Evolutionary conservation across 2,797 vertebrate genomes (phyloP), one percentile per base, ranked within the genome.

Genomic region (Tamandua tetradactyla): DNA sequence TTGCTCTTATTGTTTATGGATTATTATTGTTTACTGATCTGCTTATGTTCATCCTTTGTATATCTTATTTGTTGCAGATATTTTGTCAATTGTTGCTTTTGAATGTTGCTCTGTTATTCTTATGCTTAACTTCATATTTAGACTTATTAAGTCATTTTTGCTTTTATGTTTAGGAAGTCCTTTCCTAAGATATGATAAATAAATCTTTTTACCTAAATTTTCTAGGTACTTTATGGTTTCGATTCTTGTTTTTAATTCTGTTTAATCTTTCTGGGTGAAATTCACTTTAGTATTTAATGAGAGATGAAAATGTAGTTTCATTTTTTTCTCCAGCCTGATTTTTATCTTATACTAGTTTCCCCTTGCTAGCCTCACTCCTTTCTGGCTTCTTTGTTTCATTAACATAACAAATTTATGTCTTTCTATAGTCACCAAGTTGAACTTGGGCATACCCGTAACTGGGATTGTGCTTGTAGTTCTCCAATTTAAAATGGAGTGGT

Each of bases 51-150:
- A 42, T 68, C 23, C 22, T 69, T 93, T 82, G 52, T 44, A 35
- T 78, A 18, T 83, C 44, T 32, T 78, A 62, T 78, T 69, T 78
- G n/a, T 91, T 95, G 37, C 10, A 66, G 32, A 69, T 91, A 42
- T 66, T 94, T 85, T 88, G 49, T 83, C 27, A 79, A 17, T 61
- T 94, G 68, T 92, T 76, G 55, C n/a, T 94, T 95, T 93, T 89
- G 83, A 71, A 88, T 83, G 5, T 32, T 89, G 7, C 25, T 89
- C 18, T 90, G 5, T 55, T 93, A 95, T 80, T 83, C n/a, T 61
- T 68, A 30, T 49, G 27, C 32, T 87, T 90, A 90, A 75, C 68
- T 94, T 94, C 80, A 57, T 59, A 27, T 71, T 71, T 71, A 71
- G 4, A 23, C 64, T 66, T 78, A 37, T 62, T 23, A 52, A 71